Base-by-base conservation (phyloP, 2,113 vertebrate species). In the Dunckerocampus dactyliophorus region DNA sequence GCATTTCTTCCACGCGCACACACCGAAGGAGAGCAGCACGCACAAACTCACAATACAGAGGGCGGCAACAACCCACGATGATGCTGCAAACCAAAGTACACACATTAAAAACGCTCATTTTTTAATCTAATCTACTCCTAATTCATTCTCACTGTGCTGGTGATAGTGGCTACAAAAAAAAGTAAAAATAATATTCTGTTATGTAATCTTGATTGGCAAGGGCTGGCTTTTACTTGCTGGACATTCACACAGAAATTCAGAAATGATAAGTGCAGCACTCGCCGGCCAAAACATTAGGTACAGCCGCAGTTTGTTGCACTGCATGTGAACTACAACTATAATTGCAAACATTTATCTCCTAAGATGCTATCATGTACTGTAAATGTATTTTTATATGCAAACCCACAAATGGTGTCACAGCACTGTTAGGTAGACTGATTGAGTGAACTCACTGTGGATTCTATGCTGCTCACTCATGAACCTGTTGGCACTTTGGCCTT, bases 1-100 rank as follows among this genome's bases (percentile, higher is more conserved):
- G 75, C 92, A 95, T 89, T 98, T 98, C 88, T 92, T 98, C 90
- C 94, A 96, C 72, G 95, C 81, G 79, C 95, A 98, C 81, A 89
- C 88, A 68, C 89, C 92, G 86, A 92, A 95, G 62, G 93, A 94
- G 79, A 97, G 86, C 65, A 91, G 87, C 76, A 94, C 78, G 19
- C 93, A 91, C 82, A 95, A 85, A 8, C 84, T 89, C 56, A 98
- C 91, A 53, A 95, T 89, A 84, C 77, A 81, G 4, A 91, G 69
- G 6, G 85, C 80, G 9, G 62, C 83, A 12, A 65, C 28, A 28
- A 76, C 80, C 88, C 87, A 86, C 1, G 86, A 84, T 1, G 88
- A 82, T 59, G 80, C 89, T 91, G 73, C n/a, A 69, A 63, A 65
- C 83, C n/a, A 70, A 15, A 51, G 34, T 59, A 50, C 11, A 37